phyloP scores from a whole-genome alignment of 1,140 invertebrate species.

The Drosophila elegans region DNA sequence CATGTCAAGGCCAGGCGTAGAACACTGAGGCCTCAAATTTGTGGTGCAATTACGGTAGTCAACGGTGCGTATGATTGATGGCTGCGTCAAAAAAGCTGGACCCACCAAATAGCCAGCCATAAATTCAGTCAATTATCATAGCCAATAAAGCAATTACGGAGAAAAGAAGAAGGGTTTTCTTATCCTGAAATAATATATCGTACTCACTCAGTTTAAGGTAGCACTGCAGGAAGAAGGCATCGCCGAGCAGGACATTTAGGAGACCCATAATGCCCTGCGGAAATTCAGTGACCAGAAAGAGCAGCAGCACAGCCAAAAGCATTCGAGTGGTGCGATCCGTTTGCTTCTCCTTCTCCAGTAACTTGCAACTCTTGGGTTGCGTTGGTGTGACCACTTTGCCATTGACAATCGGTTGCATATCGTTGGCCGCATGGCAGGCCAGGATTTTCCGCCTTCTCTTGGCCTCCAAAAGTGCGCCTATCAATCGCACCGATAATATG shows the following conservation, averaged over 20 bases:
- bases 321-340: constrained; percentile 96
- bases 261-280: constrained; percentile 94
- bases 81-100: constrained; percentile 7
- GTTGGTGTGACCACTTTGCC: constrained; percentile 76
- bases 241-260: constrained; percentile 89
- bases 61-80: constrained; percentile 62
- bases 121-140: constrained; percentile 47
- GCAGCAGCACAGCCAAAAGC: constrained; percentile 95
- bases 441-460: constrained; percentile 91
- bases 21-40: constrained; percentile 19
- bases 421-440: constrained; percentile 85
- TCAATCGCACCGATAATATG: constrained; percentile 91
- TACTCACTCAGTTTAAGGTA: constrained; percentile 89
- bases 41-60: constrained; percentile 23
- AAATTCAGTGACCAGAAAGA: constrained; percentile 95
- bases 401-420: constrained; percentile 85
- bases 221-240: constrained; percentile 90
- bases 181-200: background rate
- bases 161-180: background rate
- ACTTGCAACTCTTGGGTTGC: constrained; percentile 85
- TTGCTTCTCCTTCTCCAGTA: constrained; percentile 88
- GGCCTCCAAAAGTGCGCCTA: constrained; percentile 91
- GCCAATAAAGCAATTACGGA: constrained; percentile 41
- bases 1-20: constrained; percentile 19
- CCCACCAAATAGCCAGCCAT: constrained; percentile 24